A percentile compares a stretch with the other conserved stretches of the same genome.
phyloP scores from a whole-genome alignment of 2,888 invertebrate species.

The Barypeithes pellucidus region DNA sequence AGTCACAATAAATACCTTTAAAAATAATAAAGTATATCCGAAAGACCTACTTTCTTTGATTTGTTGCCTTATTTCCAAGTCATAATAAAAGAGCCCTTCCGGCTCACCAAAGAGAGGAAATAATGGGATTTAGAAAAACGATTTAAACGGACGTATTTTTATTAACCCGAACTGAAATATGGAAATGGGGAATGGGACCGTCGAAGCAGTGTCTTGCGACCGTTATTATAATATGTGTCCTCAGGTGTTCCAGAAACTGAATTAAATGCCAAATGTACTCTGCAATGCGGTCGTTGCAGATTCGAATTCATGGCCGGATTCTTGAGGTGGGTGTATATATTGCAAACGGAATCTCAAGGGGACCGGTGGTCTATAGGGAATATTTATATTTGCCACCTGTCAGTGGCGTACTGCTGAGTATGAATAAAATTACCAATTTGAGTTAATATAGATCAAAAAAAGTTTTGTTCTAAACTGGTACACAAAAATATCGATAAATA shows the following conservation, averaged over 20 bases:
- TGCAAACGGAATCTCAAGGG: constrained; percentile 40
- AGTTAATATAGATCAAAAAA: too few relatives aligned
- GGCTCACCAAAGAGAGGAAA: constrained; percentile 27
- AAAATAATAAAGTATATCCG: constrained; percentile 16
- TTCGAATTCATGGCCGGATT: constrained; percentile 52
- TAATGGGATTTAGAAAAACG: constrained; percentile 53
- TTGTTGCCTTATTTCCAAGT: constrained; percentile 32
- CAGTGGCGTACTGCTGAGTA: not conserved
- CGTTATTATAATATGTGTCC: constrained; percentile 53
- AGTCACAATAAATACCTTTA: not conserved
- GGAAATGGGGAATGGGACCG: constrained; percentile 41
- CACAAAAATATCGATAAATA: too few relatives aligned
- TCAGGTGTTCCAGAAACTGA: constrained; percentile 53
- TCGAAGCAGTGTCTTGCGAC: constrained; percentile 25
- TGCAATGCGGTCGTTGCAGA: constrained; percentile 55
- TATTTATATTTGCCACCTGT: constrained; percentile 33
- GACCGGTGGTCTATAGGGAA: constrained; percentile 27
- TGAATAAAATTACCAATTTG: too few relatives aligned
- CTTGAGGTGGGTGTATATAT: constrained; percentile 43
- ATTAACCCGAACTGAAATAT: constrained; percentile 54
- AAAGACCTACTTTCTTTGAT: constrained; percentile 29
- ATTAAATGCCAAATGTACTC: constrained; percentile 55
- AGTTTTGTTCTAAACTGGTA: too few relatives aligned
- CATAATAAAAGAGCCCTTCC: constrained; percentile 36
- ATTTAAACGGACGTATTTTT: constrained; percentile 53